Evolutionary conservation across 1,140 invertebrate species (phyloP), one percentile per base, ranked within the genome.

Genomic region (Phenacoccus solenopsis): DNA sequence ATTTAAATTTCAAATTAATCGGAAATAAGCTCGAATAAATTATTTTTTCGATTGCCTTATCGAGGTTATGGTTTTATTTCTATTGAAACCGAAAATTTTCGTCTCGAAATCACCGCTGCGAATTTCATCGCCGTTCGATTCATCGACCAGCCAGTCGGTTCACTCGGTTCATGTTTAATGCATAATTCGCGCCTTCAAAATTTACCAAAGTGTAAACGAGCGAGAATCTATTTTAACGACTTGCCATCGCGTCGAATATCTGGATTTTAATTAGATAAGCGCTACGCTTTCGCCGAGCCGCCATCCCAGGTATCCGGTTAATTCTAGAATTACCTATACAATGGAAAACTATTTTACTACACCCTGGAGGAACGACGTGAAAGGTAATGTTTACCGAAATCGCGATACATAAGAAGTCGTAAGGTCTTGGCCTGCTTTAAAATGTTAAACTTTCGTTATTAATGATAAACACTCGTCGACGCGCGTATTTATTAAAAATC

Each of bases 181-280:
- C n/a, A n/a, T n/a, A n/a, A n/a, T n/a, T n/a, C n/a, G n/a, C n/a
- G n/a, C n/a, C n/a, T n/a, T n/a, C n/a, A n/a, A n/a, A n/a, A n/a
- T n/a, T n/a, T n/a, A n/a, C n/a, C n/a, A n/a, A n/a, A n/a, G n/a
- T n/a, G n/a, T n/a, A n/a, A n/a, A n/a, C n/a, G n/a, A n/a, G n/a
- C n/a, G n/a, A n/a, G n/a, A n/a, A n/a, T n/a, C 38, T 49, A 49
- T n/a, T 49, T 49, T 49, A 49, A 49, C 38, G 38, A 49, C 20
- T 49, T 2, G 38, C 38, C 38, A 49, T 49, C 38, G n/a, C n/a
- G 20, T 49, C 38, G 38, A 49, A 49, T 49, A 49, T 49, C 20
- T 49, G 38, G 38, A 49, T 49, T 49, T 49, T 49, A 49, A 49
- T 49, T 49, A 49, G 38, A 49, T 49, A 49, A 49, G 38, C 38